These are phyloP conservation scores for Tuberolachnus salignus DNA, from an alignment of 2,888 invertebrate genomes.

Conservation along the genomic window DNA sequence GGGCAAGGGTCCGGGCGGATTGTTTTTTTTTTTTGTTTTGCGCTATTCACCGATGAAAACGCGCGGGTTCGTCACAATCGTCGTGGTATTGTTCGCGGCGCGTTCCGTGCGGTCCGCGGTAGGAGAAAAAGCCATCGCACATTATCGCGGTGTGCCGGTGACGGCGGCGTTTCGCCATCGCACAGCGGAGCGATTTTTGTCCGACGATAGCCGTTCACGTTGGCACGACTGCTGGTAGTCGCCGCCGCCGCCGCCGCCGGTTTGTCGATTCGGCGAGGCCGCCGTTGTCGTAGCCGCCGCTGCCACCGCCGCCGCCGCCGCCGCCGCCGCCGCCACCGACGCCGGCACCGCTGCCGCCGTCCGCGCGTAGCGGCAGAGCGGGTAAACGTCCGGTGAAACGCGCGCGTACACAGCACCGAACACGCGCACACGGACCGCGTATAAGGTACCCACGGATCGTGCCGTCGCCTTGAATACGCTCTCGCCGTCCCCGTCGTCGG, in stretches of 20 bases:
- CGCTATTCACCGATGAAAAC: neutral
- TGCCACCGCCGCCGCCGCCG: conserved; percentile 5
- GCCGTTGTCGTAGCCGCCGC: neutral
- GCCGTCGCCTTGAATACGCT: neutral
- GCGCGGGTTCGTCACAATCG: neutral
- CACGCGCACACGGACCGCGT: neutral
- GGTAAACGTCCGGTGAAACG: conserved; percentile 35
- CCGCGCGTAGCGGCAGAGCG: conserved; percentile 44
- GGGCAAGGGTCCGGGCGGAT: neutral
- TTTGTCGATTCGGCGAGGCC: conserved; percentile 40
- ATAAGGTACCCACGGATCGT: neutral
- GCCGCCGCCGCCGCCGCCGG: conserved; percentile 29
- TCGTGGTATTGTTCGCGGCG: neutral
- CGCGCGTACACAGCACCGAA: conserved; percentile 1
- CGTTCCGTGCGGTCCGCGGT: neutral
- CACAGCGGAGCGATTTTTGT: conserved; percentile 28
- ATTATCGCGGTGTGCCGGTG: neutral
- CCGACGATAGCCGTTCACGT: conserved; percentile 18
- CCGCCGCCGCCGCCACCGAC: conserved; percentile 1
- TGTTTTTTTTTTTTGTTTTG: no score
- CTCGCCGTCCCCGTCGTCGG: no score
- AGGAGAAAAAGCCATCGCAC: no score
- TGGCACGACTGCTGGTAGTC: conserved; percentile 51
- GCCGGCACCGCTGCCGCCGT: neutral
- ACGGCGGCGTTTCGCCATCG: neutral